These are phyloP conservation scores for Alosa sapidissima DNA, from an alignment of 2,797 vertebrate species.

Conservation along the genomic window DNA sequence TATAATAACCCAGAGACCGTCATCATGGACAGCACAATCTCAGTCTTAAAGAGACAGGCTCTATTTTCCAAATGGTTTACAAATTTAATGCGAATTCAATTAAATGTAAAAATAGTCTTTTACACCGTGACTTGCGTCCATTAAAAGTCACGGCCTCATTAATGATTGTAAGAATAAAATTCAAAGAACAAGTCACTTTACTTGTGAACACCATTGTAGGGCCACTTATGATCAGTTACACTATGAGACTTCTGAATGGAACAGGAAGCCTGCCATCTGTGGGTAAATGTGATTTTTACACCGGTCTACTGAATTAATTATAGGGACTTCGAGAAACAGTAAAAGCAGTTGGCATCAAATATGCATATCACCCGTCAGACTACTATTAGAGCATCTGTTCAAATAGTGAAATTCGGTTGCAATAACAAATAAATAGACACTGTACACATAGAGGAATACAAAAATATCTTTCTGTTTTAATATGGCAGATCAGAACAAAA, in stretches of 20 bases:
- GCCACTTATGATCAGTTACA: not conserved
- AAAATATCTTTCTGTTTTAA: constrained; percentile 94
- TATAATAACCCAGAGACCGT: constrained; percentile 12
- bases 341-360: not conserved
- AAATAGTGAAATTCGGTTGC: not conserved
- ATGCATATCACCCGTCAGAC: not conserved
- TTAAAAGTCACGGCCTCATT: not conserved
- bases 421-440: constrained; percentile 36
- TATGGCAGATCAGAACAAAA: constrained; percentile 89
- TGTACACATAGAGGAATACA: constrained; percentile 81
- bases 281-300: not conserved
- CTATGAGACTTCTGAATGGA: not conserved
- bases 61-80: not conserved
- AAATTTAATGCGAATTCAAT: not conserved
- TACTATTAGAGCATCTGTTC: not conserved
- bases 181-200: not conserved
- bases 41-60: not conserved
- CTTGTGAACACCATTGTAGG: not conserved
- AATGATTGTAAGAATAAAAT: not conserved
- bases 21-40: not conserved
- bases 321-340: not conserved
- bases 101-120: not conserved
- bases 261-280: constrained; percentile 12
- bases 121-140: not conserved
- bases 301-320: not conserved